Percentiles rank a stretch among this genome's conserved stretches.
These are phyloP conservation scores for Oncorhynchus mykiss DNA, from an alignment of 2,113 vertebrate genomes.

Conservation along the genomic window DNA sequence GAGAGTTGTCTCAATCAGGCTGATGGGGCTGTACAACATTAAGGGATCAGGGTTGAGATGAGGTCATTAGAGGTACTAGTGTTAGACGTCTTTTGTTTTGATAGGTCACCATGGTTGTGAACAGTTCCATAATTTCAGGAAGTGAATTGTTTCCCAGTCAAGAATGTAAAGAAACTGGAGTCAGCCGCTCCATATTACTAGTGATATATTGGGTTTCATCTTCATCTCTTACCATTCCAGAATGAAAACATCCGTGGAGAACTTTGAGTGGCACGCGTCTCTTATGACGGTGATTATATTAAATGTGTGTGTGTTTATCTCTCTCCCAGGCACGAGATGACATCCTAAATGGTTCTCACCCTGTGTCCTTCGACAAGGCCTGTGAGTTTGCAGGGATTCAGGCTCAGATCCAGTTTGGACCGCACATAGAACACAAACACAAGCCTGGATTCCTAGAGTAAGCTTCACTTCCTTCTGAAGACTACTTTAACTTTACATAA, in stretches of 20 bases:
- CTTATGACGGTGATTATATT: neutral
- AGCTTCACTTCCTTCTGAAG: slow-evolving; percentile 46
- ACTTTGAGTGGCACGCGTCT: too few species aligned
- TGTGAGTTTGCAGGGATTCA: slow-evolving; percentile 97
- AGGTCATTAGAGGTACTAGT: neutral
- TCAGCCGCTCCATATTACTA: too few species aligned
- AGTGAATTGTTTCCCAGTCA: too few species aligned
- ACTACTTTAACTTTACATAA: neutral
- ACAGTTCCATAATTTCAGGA: too few species aligned
- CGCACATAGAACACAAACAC: slow-evolving; percentile 96
- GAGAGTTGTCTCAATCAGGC: neutral
- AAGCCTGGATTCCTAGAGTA: slow-evolving; percentile 98
- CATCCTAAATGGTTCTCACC: slow-evolving; percentile 96
- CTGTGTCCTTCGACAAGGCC: slow-evolving; percentile 96
- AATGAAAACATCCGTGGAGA: too few species aligned
- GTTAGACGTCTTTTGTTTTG: too few species aligned
- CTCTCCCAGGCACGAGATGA: slow-evolving; percentile 90
- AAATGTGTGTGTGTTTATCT: neutral
- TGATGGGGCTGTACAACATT: neutral
- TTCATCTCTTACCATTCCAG: too few species aligned
- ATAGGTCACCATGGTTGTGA: too few species aligned
- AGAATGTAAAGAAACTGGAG: too few species aligned
- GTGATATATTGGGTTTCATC: too few species aligned
- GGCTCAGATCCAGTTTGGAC: slow-evolving; percentile 98
- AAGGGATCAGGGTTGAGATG: neutral